Base-by-base conservation (phyloP, 2,888 invertebrate species). In the Laothoe populi region DNA sequence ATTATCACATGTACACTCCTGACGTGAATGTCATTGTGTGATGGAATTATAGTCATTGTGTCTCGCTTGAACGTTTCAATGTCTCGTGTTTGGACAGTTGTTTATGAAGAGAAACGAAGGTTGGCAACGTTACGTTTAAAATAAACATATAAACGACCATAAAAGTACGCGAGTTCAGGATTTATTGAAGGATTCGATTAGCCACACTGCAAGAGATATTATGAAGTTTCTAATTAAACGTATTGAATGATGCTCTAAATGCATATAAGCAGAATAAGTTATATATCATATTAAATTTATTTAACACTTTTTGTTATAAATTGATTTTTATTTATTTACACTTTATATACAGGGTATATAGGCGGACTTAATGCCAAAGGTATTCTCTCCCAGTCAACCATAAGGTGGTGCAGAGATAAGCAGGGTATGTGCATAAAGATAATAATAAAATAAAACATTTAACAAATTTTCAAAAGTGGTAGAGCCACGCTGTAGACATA, bases 21-120 rank as follows among this genome's bases (percentile, higher is more conserved):
- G 26, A 53, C 35, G 31, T 10, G 53, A 19, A 53, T n/a, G 35
- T 53, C 35, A 31, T 59, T 35, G 69, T 65, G 73, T 75, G 73
- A 77, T 74, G 70, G 77, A 79, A 77, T 74, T 74, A 72, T 70
- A 61, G 70, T 72, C 64, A 79, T 78, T 77, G 72, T 76, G 21
- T 69, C 75, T 59, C 62, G 44, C 63, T 68, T 74, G 68, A 71
- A 66, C 64, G 71, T 66, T 66, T 71, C 68, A 73, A 70, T 76
- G 70, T 75, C 68, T 69, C 62, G 60, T 74, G 74, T 82, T 76
- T 79, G 69, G 57, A 74, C 79, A 81, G 77, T 69, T 79, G 82
- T 68, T 66, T 67, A 64, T 48, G 42, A 66, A 71, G 66, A 73
- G 44, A 60, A 70, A 40, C 61, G 70, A 76, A 79, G 76, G 76